Percentiles rank a stretch among this genome's conserved stretches.
These are phyloP conservation scores for Crotalus tigris DNA, from an alignment of 2,113 vertebrate species.

Conservation along the genomic window DNA sequence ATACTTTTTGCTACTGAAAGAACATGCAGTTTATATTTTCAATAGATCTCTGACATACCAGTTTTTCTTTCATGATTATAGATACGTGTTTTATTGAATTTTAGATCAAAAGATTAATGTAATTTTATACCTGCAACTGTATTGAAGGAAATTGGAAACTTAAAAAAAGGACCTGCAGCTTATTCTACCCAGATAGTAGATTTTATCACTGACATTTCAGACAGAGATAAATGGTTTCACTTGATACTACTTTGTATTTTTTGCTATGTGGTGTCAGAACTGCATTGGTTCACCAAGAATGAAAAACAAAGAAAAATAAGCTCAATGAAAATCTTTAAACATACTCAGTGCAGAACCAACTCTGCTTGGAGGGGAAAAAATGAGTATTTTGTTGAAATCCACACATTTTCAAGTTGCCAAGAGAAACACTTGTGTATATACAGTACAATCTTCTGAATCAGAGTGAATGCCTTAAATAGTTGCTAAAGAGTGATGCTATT, in stretches of 20 bases:
- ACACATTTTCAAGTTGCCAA: not conserved
- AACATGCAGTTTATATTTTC: not conserved
- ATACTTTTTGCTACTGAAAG: not conserved
- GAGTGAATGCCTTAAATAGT: not conserved
- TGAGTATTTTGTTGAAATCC: not conserved
- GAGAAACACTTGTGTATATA: not conserved
- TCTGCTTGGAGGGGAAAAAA: not conserved
- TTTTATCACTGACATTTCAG: slow-evolving; percentile 23
- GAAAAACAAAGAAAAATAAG: slow-evolving; percentile 41
- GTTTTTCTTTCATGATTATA: not conserved
- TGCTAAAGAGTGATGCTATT: not conserved
- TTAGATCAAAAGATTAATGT: not conserved
- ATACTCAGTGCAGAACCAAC: not conserved
- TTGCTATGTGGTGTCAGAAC: not conserved
- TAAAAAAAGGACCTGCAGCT: not conserved
- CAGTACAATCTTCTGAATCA: not conserved
- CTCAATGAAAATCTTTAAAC: slow-evolving; percentile 22
- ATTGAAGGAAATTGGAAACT: not conserved
- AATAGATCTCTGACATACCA: not conserved
- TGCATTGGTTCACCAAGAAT: not conserved
- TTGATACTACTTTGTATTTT: not conserved
- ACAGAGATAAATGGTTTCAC: slow-evolving; percentile 31
- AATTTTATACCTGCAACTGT: not conserved
- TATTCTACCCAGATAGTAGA: slow-evolving; percentile 5
- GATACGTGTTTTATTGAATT: not conserved